These are phyloP conservation scores for Drosophila tani DNA, from an alignment of 1,140 invertebrate genomes.

Conservation along the genomic window DNA sequence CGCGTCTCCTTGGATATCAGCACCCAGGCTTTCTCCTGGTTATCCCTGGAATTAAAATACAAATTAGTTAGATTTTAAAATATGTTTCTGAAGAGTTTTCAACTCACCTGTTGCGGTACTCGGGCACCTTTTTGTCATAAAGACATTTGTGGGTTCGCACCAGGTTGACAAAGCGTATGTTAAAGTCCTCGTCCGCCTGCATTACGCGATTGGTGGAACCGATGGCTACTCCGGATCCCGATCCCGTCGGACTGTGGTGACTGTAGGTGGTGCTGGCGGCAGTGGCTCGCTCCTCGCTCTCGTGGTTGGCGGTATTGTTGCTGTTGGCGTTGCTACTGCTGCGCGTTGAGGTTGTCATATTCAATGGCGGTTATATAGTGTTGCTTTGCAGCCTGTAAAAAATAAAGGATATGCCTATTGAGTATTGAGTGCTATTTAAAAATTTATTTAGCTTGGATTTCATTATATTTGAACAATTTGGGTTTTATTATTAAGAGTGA, in stretches of 20 bases:
- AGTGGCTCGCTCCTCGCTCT: constrained; percentile 31
- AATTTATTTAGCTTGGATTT: no score
- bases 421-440: neutral
- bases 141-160: constrained; percentile 80
- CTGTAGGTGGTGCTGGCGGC: constrained; percentile 28
- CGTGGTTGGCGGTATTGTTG: constrained; percentile 31
- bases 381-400: neutral
- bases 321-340: constrained; percentile 35
- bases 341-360: constrained; percentile 78
- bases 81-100: neutral
- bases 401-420: neutral
- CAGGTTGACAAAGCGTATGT: constrained; percentile 84
- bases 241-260: constrained; percentile 45
- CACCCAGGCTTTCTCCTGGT: constrained; percentile 83
- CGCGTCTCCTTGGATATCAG: constrained; percentile 84
- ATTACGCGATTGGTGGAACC: constrained; percentile 74
- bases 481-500: no score
- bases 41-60: constrained; percentile 50
- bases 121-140: constrained; percentile 82
- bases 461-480: no score
- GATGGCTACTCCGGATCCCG: constrained; percentile 34
- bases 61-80: neutral
- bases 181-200: constrained; percentile 84
- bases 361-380: constrained; percentile 19
- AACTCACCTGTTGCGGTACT: constrained; percentile 82